Base-by-base conservation (phyloP, 1,140 invertebrate genomes). In the Acromyrmex charruanus region DNA sequence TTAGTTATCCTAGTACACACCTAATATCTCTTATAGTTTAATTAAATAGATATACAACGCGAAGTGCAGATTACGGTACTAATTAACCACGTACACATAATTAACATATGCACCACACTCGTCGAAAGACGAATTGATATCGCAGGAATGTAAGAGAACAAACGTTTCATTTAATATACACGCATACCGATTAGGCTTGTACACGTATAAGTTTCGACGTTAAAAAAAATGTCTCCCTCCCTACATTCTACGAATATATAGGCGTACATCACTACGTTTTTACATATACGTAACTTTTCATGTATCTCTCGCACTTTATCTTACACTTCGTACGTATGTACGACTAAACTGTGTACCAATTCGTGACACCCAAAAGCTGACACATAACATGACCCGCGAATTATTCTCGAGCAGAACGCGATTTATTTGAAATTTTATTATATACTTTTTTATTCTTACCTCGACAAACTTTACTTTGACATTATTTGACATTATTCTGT, bases 161-260 rank as follows among this genome's bases (percentile, higher is more conserved):
- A 82, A 89, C 55, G 68, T 77, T 84, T 79, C 31, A 31, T 75
- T 74, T 61, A 88, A 53, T 63, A 69, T 90, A 82, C 39, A 55
- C 65, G 84, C 72, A 89, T 82, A 69, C 82, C 74, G 58, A 59
- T 14, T 81, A 89, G 68, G 68, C 7, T 79, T 63, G 71, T 77
- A 85, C 74, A 86, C 84, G 72, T 74, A 88, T 86, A 77, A 87
- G 31, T 68, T 72, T 66, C 9, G 77, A 58, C 9, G 16, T 18
- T n/a, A 58, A 44, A 12, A 12, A 28, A 51, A 71, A 81, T 59
- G 12, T 59, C 51, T 10, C 68, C 44, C 77, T 49, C 16, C 63
- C 63, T 28, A 53, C 63, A 69, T 69, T 80, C 3, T 44, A 71
- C 21, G 14, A 21, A 28, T 81, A 58, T 44, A 71, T 44, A 28